These are phyloP conservation scores for Alethe castanea DNA, from an alignment of 2,113 vertebrate genomes.

Conservation along the genomic window DNA sequence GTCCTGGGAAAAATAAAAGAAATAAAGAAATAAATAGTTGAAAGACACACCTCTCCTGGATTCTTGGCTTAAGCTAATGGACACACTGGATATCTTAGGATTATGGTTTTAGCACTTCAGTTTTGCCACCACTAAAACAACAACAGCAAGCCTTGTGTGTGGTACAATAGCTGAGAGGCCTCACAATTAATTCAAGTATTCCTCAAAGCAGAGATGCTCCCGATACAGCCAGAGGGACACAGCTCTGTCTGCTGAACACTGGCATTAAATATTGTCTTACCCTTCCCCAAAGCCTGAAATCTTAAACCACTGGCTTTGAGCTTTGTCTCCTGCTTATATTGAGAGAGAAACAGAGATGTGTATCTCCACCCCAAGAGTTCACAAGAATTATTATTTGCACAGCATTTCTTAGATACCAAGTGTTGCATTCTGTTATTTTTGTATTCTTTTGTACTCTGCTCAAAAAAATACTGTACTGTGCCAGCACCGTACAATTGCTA, in stretches of 20 bases:
- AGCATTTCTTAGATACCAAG: background rate
- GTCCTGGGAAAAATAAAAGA: background rate
- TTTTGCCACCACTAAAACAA: background rate
- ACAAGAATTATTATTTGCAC: background rate
- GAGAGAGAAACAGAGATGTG: background rate
- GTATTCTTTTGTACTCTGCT: background rate
- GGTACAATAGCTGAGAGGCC: background rate
- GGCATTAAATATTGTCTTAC: background rate
- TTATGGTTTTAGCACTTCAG: background rate
- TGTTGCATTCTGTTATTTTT: background rate
- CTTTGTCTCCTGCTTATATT: background rate
- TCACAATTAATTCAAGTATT: background rate
- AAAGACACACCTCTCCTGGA: background rate
- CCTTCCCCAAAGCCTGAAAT: background rate
- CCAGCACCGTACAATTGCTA: background rate
- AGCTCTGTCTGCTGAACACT: background rate
- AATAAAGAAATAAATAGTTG: background rate
- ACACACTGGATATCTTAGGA: background rate
- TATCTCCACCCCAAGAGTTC: background rate
- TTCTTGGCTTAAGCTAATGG: background rate
- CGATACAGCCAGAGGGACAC: background rate
- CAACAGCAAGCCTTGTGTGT: fast-evolving
- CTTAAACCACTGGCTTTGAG: background rate
- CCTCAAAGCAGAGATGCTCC: background rate
- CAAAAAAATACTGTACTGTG: background rate